Conservation (phyloP, 2,797 vertebrate genomes). For the Danio choprae region DNA sequence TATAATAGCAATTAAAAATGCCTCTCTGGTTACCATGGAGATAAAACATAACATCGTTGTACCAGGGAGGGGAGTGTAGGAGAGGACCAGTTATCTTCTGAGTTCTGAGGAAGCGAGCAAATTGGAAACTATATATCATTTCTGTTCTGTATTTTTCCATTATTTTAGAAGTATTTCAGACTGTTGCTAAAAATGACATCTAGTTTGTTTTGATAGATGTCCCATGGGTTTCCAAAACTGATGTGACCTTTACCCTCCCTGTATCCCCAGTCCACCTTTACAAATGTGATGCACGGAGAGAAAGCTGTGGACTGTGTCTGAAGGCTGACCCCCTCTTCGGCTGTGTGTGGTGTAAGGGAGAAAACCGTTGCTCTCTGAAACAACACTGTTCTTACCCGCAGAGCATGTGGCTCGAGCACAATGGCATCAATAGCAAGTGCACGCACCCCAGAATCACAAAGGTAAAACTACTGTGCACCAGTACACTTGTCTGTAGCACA, state of each 20-base stretch:
- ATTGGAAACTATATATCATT: neutral
- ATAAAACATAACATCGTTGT: constrained; percentile 67
- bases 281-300: constrained; percentile 93
- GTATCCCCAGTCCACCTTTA: constrained; percentile 91
- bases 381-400: constrained; percentile 92
- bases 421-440: constrained; percentile 93
- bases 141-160: neutral
- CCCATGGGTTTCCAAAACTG: neutral
- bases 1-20: constrained; percentile 80
- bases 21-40: constrained; percentile 75
- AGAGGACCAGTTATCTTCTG: constrained; percentile 53
- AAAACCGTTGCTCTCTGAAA: constrained; percentile 91
- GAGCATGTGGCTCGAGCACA: constrained; percentile 91
- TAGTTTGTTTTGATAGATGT: neutral
- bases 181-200: neutral
- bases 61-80: constrained; percentile 60
- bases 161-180: neutral
- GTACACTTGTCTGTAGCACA: constrained; percentile 26
- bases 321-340: constrained; percentile 94
- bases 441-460: constrained; percentile 94
- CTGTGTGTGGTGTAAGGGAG: constrained; percentile 93
- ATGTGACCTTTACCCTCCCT: constrained; percentile 22
- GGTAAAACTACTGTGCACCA: constrained; percentile 76
- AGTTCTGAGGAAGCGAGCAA: neutral
- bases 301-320: constrained; percentile 95